Percentiles rank a stretch among this genome's conserved stretches.
phyloP scores from a whole-genome alignment of 1,140 invertebrate genomes.

The Bilobella aurantiaca region DNA sequence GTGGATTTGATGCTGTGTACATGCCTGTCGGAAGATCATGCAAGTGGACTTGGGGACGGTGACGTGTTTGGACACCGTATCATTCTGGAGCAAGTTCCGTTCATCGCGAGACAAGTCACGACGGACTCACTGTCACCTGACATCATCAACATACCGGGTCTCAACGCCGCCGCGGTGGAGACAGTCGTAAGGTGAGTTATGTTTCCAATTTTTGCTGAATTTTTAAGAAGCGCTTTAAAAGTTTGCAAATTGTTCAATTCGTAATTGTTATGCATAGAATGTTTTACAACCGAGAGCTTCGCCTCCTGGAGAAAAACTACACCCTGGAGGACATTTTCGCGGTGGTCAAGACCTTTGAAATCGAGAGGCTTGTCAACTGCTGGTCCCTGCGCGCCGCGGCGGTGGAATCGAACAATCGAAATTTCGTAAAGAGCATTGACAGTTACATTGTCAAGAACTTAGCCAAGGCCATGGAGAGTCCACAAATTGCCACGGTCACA shows the following conservation, averaged over 20 bases:
- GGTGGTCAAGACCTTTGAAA: not conserved
- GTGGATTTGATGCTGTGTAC: not conserved
- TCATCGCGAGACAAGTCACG: not conserved
- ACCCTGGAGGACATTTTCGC: not conserved
- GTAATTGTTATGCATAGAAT: no score
- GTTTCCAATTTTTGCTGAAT: not conserved
- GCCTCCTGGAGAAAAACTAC: conserved; percentile 37
- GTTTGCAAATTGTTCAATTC: no score
- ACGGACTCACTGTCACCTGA: not conserved
- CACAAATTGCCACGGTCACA: no score
- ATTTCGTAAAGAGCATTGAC: no score
- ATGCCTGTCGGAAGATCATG: not conserved
- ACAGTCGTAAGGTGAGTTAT: not conserved
- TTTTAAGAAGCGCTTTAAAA: no score
- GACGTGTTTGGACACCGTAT: not conserved
- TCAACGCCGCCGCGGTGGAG: not conserved
- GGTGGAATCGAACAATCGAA: not conserved
- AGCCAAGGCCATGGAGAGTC: no score
- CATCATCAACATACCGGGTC: not conserved
- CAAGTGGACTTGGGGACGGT: not conserved
- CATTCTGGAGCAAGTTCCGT: not conserved
- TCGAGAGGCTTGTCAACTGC: not conserved
- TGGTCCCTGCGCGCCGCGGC: not conserved
- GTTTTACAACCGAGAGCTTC: no score
- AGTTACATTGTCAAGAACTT: no score